Evolutionary conservation across 2,113 vertebrate species (phyloP).

Genomic region (Fulmarus glacialis): DNA sequence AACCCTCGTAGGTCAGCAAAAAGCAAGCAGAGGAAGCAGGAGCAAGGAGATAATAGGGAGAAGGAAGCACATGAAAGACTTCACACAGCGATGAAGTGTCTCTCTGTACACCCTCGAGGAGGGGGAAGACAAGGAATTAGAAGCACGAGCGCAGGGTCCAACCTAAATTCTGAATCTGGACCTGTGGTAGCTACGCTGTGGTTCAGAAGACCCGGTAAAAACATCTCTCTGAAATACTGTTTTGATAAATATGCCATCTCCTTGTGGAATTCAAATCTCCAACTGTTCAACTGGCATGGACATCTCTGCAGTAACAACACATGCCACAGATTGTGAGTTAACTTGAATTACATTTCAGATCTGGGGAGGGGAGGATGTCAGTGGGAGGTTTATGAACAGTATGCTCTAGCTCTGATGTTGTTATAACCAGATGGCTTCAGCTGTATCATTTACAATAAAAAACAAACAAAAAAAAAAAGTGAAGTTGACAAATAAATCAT

Average conservation of each 20-base stretch:
- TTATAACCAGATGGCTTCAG: conserved; percentile 75
- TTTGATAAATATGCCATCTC: conserved; percentile 70
- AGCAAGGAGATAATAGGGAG: not conserved
- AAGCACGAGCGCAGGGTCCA: not conserved
- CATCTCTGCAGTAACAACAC: conserved; percentile 60
- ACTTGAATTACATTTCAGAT: conserved; percentile 70
- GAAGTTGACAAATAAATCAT: not conserved
- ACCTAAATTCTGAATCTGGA: not conserved
- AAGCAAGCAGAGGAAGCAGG: not conserved
- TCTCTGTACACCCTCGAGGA: not conserved
- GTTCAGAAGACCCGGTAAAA: conserved; percentile 3
- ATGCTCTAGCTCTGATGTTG: conserved; percentile 72
- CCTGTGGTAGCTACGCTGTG: not conserved
- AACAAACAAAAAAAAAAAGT: conserved; percentile 7
- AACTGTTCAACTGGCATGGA: conserved; percentile 74
- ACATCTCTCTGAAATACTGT: conserved; percentile 43
- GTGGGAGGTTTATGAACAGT: conserved; percentile 74
- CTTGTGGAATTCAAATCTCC: conserved; percentile 70
- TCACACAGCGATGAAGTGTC: not conserved
- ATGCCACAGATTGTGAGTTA: conserved; percentile 61
- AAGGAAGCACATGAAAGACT: not conserved
- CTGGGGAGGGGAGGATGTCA: conserved; percentile 58
- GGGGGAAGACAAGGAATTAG: not conserved
- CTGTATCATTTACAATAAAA: conserved; percentile 65
- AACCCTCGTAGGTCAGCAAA: not conserved